Percentiles rank a stretch among this genome's conserved stretches.
These are phyloP conservation scores for Sorex fumeus DNA, from an alignment of 2,113 vertebrate genomes.

Conservation along the genomic window DNA sequence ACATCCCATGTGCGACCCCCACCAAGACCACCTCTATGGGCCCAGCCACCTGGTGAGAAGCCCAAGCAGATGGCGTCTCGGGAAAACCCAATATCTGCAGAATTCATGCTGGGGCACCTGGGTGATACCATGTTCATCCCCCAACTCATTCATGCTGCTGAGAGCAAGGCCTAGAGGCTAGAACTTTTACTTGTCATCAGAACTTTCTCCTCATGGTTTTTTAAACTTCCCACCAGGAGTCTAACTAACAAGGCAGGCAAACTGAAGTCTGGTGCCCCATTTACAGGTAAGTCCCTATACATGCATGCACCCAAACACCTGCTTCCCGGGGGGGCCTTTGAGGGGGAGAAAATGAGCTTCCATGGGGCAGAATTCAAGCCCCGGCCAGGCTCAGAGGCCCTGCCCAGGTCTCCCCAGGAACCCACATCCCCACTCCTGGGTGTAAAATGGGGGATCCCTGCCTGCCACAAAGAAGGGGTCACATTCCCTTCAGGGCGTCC, in stretches of 20 bases:
- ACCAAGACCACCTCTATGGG: background rate
- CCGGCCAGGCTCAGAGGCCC: background rate
- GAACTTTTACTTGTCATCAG: background rate
- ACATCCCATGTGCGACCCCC: background rate
- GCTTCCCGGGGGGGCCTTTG: too few species aligned
- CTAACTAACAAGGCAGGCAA: background rate
- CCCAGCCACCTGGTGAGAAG: too few species aligned
- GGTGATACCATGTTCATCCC: background rate
- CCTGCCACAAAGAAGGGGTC: background rate
- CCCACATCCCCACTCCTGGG: accelerated
- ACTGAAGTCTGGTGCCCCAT: too few species aligned
- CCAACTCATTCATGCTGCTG: background rate
- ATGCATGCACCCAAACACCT: too few species aligned
- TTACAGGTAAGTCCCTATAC: too few species aligned
- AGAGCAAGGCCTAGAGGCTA: background rate
- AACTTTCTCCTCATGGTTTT: background rate
- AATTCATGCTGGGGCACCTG: too few species aligned
- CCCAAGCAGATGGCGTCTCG: too few species aligned
- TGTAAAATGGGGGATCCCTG: too few species aligned
- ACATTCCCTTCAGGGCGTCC: background rate
- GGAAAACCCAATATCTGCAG: too few species aligned
- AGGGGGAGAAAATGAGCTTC: too few species aligned
- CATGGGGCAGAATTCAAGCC: background rate
- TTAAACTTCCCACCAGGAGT: background rate
- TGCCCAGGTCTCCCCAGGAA: accelerated